Evolutionary conservation across 1,140 invertebrate genomes (phyloP).

Genomic region (Euborellia annulipes): DNA sequence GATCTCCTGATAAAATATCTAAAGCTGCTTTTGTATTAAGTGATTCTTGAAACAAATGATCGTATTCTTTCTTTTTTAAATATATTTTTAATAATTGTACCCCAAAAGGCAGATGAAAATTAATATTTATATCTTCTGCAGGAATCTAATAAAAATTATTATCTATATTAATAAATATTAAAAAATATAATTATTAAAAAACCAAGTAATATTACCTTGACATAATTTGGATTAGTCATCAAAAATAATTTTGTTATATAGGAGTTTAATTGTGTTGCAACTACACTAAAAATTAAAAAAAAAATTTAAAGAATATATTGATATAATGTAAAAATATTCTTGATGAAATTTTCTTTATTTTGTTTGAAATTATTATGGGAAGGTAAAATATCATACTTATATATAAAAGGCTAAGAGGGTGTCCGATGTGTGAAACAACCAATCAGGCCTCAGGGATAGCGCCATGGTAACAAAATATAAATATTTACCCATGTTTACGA

Average conservation of each 20-base stretch:
- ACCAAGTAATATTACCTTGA: conserved; percentile 36
- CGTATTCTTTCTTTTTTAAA: conserved; percentile 42
- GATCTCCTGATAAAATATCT: neutral
- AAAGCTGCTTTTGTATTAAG: conserved; percentile 6
- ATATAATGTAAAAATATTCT: neutral
- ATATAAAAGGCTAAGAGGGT: too few relatives aligned
- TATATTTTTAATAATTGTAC: conserved; percentile 64
- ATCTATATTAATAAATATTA: conserved; percentile 2
- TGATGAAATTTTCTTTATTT: too few relatives aligned
- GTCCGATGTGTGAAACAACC: too few relatives aligned
- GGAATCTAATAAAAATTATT: conserved; percentile 33
- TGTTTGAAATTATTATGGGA: too few relatives aligned
- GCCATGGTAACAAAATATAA: too few relatives aligned
- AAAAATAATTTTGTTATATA: conserved; percentile 58
- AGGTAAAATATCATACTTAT: too few relatives aligned
- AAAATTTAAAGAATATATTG: neutral
- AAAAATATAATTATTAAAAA: neutral
- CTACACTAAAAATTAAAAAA: conserved; percentile 40
- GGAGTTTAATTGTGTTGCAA: conserved; percentile 56
- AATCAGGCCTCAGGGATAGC: too few relatives aligned
- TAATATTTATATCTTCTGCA: conserved; percentile 42
- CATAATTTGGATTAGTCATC: conserved; percentile 61
- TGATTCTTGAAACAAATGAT: conserved; percentile 31
- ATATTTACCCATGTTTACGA: too few relatives aligned
- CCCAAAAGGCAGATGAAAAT: conserved; percentile 54